Evolutionary conservation across 2,797 vertebrate species (phyloP).

Genomic region (Synaphobranchus kaupii): DNA sequence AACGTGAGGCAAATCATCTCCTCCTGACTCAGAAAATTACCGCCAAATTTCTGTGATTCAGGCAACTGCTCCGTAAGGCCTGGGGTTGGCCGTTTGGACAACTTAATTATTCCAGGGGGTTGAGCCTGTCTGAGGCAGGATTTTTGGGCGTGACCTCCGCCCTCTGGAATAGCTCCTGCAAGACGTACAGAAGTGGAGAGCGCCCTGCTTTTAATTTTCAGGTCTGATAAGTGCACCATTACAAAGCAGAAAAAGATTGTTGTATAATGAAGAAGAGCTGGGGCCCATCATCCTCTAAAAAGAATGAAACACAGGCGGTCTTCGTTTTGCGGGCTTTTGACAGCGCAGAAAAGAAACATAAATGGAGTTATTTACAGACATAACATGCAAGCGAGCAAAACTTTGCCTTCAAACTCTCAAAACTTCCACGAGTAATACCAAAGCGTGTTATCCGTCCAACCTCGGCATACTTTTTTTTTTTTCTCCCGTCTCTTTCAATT

Average conservation of each 20-base stretch:
- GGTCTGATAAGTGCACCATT: conserved; percentile 32
- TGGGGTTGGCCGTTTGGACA: background rate
- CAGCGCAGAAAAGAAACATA: conserved; percentile 14
- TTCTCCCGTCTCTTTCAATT: background rate
- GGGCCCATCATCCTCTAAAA: conserved; percentile 22
- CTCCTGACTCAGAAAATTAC: background rate
- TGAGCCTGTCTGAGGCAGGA: background rate
- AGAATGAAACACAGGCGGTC: background rate
- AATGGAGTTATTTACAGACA: conserved; percentile 1
- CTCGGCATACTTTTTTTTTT: background rate
- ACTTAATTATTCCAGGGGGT: background rate
- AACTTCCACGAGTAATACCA: conserved; percentile 13
- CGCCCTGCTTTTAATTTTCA: conserved; percentile 20
- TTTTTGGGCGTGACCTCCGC: background rate
- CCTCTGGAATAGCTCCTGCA: background rate
- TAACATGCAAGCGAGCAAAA: conserved; percentile 9
- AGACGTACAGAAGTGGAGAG: background rate
- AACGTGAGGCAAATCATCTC: background rate
- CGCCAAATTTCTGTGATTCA: background rate
- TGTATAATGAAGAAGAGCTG: conserved; percentile 33
- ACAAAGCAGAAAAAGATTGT: conserved; percentile 17
- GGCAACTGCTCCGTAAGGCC: background rate
- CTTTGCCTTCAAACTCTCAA: conserved; percentile 11
- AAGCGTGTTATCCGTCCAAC: background rate
- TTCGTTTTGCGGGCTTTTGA: background rate